Percentiles rank a stretch among this genome's conserved stretches.
phyloP scores from a whole-genome alignment of 1,140 invertebrate species.

The Lordiphosa stackelbergi region DNA sequence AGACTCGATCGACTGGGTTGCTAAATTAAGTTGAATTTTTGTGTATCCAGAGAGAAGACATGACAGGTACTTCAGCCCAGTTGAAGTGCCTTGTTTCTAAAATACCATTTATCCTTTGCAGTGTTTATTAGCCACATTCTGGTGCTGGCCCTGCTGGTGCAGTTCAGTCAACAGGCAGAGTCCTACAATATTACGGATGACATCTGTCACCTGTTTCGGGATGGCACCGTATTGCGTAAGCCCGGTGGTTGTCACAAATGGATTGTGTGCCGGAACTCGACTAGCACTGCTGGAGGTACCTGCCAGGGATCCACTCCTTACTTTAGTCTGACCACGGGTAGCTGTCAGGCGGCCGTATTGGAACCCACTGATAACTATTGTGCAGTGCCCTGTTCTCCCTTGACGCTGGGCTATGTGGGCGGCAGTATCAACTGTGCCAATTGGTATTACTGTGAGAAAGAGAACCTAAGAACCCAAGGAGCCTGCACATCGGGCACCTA shows the following conservation, averaged over 20 bases:
- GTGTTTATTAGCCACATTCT: not conserved
- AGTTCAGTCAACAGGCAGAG: constrained; percentile 24
- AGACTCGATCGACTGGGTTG: too few relatives aligned
- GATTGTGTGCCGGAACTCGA: constrained; percentile 36
- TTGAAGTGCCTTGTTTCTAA: too few relatives aligned
- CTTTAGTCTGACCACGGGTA: constrained; percentile 8
- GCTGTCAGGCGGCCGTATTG: not conserved
- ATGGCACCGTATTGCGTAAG: constrained; percentile 44
- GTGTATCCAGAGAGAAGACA: too few relatives aligned
- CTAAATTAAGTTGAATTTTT: too few relatives aligned
- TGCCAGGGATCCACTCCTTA: constrained; percentile 2
- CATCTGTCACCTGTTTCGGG: constrained; percentile 48
- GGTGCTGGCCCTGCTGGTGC: constrained; percentile 23
- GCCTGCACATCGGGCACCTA: constrained; percentile 23
- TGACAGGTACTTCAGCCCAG: too few relatives aligned
- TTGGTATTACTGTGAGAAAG: constrained; percentile 52
- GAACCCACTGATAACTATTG: constrained; percentile 40
- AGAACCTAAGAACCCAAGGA: constrained; percentile 5
- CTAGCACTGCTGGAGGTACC: not conserved
- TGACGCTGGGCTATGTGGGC: constrained; percentile 31
- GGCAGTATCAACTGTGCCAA: constrained; percentile 38
- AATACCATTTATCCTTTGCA: too few relatives aligned
- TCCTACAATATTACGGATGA: constrained; percentile 26
- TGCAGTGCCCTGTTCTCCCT: constrained; percentile 7
- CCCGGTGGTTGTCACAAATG: constrained; percentile 44